These are phyloP conservation scores for Trichoplusia ni DNA, from an alignment of 1,140 invertebrate genomes.

Conservation along the genomic window DNA sequence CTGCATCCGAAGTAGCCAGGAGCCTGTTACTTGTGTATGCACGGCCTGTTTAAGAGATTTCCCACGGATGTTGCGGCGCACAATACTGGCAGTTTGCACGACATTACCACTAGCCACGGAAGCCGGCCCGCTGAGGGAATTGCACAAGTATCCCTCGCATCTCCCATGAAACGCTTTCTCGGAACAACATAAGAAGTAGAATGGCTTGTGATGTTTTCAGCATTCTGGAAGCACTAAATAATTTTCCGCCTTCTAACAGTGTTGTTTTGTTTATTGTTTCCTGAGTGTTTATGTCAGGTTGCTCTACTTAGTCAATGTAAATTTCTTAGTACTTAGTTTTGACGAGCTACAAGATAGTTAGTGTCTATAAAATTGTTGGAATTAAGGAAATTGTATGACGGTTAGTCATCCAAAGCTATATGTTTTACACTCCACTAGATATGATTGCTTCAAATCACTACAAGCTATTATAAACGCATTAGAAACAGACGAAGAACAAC, in stretches of 20 bases:
- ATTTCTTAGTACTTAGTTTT: no score
- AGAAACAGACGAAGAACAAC: conserved; percentile 16
- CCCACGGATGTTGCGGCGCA: conserved; percentile 50
- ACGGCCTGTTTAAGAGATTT: conserved; percentile 48
- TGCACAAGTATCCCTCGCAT: conserved; percentile 36
- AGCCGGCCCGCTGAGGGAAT: conserved; percentile 36
- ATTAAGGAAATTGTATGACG: no score
- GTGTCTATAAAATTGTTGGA: no score
- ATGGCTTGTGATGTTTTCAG: not conserved
- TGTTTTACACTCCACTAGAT: conserved; percentile 17
- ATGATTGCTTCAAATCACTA: conserved; percentile 22
- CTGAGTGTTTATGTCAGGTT: conserved; percentile 2
- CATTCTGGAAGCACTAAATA: conserved; percentile 16
- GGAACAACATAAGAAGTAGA: not conserved
- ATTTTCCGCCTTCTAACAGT: not conserved
- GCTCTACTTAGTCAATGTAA: no score
- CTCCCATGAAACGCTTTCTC: conserved; percentile 19
- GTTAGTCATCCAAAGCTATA: not conserved
- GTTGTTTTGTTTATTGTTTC: conserved; percentile 7
- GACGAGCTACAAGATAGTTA: no score
- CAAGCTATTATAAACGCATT: conserved; percentile 35
- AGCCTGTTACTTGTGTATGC: conserved; percentile 42
- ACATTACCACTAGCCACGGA: conserved; percentile 42
- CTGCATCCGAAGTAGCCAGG: conserved; percentile 1
- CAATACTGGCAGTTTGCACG: conserved; percentile 41